Conservation (phyloP, 2,113 vertebrate genomes). For the Poicephalus meyeri region DNA sequence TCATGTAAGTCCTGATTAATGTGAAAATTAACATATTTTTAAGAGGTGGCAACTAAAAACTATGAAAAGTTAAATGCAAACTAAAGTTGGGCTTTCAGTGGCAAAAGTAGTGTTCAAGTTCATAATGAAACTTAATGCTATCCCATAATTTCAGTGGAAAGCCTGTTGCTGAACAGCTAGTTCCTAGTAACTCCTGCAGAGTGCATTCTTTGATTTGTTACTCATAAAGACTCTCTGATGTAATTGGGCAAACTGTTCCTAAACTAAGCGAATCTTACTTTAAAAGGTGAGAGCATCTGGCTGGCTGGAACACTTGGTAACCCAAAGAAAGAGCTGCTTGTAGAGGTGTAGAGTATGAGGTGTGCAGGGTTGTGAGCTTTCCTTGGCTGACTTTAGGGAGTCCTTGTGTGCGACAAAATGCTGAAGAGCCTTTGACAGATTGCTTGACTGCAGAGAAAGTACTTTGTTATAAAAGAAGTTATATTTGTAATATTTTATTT, state of each 20-base stretch:
- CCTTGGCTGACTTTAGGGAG: neutral
- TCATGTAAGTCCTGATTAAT: neutral
- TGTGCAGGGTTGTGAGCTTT: neutral
- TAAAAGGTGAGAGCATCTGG: neutral
- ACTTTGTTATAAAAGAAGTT: neutral
- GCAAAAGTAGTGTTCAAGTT: neutral
- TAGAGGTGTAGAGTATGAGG: too few species aligned
- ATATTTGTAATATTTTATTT: too few species aligned
- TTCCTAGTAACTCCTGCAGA: neutral
- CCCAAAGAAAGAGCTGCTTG: neutral
- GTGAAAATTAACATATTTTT: neutral
- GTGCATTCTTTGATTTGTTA: neutral
- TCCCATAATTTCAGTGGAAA: accelerated
- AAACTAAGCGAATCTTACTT: neutral
- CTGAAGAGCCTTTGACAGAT: neutral
- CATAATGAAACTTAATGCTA: accelerated
- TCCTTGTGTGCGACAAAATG: neutral
- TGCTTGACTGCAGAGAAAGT: neutral
- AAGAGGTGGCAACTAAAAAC: neutral
- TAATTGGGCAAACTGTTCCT: neutral
- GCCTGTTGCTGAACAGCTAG: neutral
- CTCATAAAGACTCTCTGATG: accelerated
- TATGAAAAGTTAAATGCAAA: neutral
- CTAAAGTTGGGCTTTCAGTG: neutral
- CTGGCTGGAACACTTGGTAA: neutral